These are phyloP conservation scores for Fundulus diaphanus DNA, from an alignment of 2,797 vertebrate species.

Conservation along the genomic window DNA sequence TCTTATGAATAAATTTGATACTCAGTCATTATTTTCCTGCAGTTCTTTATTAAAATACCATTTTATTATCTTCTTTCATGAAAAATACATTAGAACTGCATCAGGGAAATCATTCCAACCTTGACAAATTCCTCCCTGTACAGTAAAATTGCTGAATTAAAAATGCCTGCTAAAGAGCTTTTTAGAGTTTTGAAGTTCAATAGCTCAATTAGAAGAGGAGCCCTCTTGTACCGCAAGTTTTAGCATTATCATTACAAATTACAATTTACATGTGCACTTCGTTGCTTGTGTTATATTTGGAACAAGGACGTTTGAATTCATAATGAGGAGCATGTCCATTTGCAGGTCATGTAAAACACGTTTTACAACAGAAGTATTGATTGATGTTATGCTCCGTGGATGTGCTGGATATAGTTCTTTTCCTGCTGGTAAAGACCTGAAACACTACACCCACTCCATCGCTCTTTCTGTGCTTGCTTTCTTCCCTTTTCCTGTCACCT, in stretches of 20 bases:
- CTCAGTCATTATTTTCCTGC: neutral
- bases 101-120: constrained; percentile 16
- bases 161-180: neutral
- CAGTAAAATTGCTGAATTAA: neutral
- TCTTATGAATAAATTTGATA: constrained; percentile 15
- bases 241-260: neutral
- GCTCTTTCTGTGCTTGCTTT: constrained; percentile 12
- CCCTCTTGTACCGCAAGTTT: neutral
- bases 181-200: constrained; percentile 7
- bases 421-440: constrained; percentile 43
- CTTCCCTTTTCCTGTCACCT: constrained; percentile 3
- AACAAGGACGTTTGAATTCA: constrained; percentile 22
- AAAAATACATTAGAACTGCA: neutral
- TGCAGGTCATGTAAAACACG: constrained; percentile 40
- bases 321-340: constrained; percentile 33
- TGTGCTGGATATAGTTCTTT: constrained; percentile 36
- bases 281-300: constrained; percentile 3
- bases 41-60: constrained; percentile 14
- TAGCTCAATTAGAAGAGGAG: neutral
- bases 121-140: constrained; percentile 9
- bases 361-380: constrained; percentile 46
- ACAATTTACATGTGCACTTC: neutral
- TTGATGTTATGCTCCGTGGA: constrained; percentile 28
- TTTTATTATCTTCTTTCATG: constrained; percentile 13
- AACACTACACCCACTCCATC: constrained; percentile 34